Base-by-base conservation (phyloP, 2,888 invertebrate species). In the Callyntrura guangdongensis region DNA sequence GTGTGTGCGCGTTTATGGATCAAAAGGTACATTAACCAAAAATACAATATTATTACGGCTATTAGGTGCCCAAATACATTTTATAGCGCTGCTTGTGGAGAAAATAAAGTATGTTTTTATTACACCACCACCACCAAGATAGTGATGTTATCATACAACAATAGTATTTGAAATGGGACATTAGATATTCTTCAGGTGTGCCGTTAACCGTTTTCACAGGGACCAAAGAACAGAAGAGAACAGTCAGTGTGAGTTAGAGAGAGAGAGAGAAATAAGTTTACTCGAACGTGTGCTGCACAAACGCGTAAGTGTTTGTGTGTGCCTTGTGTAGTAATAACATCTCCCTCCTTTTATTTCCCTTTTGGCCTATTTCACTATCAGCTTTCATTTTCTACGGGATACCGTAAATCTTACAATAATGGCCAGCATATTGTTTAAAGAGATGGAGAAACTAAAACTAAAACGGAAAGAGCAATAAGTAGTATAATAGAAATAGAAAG, bases 151-250 rank as follows among this genome's bases (percentile, higher is more conserved):
- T 61, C 22, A 22, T 61, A 20, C 61, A 27, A 25, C 45, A 22
- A 36, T 69, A 36, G 69, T 3, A 36, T 36, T 69, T 64, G 36
- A 45, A 69, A 69, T 69, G 45, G 69, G 14, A 45, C 69, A 69
- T 69, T 69, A 69, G 36, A 36, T 36, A 69, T 36, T 69, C 69
- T 69, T 45, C 69, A 69, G 69, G 69, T 69, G 69, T 69, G 45
- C 69, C 45, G 36, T 69, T 64, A 69, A 45, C 45, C 36, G 6
- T 36, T 36, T 36, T 36, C 36, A 36, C 6, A 36, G 36, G 36
- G 36, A 36, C 36, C 36, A 36, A 6, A 36, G 36, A 36, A 36
- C 36, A 2, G 6, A 6, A 36, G 36, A 36, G 36, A 36, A 27
- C 64, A 27, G 64, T 11, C 27, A 14, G 14, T 5, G 6, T 5